Base-by-base conservation (phyloP, 2,888 invertebrate genomes). In the Tipula confusa region DNA sequence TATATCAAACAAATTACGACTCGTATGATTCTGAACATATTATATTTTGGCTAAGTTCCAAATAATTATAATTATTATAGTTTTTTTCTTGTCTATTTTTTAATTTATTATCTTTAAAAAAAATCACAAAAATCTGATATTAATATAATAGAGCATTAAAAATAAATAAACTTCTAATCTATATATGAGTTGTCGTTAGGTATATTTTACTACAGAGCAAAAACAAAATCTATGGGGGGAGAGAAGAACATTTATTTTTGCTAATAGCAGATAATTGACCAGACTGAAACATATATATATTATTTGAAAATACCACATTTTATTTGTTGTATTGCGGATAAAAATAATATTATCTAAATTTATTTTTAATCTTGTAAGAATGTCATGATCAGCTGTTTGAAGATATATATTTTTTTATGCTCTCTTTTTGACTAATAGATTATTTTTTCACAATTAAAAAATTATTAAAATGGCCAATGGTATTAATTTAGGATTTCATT, bases 201-300 rank as follows among this genome's bases (percentile, higher is more conserved):
- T 64, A 64, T 64, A n/a, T n/a, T n/a, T n/a, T n/a, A n/a, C n/a
- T n/a, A n/a, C n/a, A n/a, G n/a, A n/a, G n/a, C n/a, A n/a, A n/a
- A n/a, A n/a, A n/a, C n/a, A n/a, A n/a, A n/a, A n/a, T 64, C 18
- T 64, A 9, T 64, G 2, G 9, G 11, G 15, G 64, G 64, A 9
- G 24, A 24, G 64, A 18, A 64, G 24, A 64, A 24, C 18, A 15
- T 43, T 64, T 64, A 2, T 18, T 64, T 64, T 64, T 64, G 24
- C 24, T 64, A 48, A 64, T 64, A 64, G n/a, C n/a, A n/a, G n/a
- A 64, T 64, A 64, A 64, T 64, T 64, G 64, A 64, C 24, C 64
- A 7, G 64, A 64, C 64, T 24, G 64, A 64, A 64, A 64, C 18
- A 64, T n/a, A n/a, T n/a, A n/a, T n/a, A n/a, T 24, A 64, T 64